Conservation (phyloP, 2,888 invertebrate genomes). For the Drosophila emarginata region DNA sequence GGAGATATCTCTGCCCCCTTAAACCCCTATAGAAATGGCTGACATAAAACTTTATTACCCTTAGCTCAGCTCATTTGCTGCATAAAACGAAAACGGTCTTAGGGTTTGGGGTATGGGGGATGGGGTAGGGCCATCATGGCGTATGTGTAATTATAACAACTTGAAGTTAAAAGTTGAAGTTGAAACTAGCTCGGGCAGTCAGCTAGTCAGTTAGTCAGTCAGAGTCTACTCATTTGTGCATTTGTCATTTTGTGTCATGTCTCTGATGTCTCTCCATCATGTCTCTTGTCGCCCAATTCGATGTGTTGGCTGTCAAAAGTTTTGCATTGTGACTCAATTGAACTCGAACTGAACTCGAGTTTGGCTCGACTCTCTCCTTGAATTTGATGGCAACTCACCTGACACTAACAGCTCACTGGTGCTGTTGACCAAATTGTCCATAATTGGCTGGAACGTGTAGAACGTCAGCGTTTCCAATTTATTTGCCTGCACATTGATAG, state of each 20-base stretch:
- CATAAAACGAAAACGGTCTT: slow-evolving; percentile 19
- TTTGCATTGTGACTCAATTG: slow-evolving; percentile 1
- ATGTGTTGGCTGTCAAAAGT: slow-evolving; percentile 2
- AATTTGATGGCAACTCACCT: slow-evolving; percentile 84
- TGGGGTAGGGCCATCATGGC: slow-evolving; percentile 43
- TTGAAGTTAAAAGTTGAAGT: slow-evolving; percentile 37
- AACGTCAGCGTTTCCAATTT: slow-evolving; percentile 89
- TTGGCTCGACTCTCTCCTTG: neutral
- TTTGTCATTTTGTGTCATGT: slow-evolving; percentile 39
- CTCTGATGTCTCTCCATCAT: neutral
- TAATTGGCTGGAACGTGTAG: slow-evolving; percentile 88
- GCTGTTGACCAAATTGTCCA: slow-evolving; percentile 89
- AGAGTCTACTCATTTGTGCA: slow-evolving; percentile 36
- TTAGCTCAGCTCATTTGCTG: slow-evolving; percentile 49
- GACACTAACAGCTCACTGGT: slow-evolving; percentile 89
- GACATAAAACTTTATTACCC: slow-evolving; percentile 63
- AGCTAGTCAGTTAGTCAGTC: slow-evolving; percentile 23
- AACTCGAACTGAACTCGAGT: neutral
- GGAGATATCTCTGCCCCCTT: neutral
- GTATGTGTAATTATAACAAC: slow-evolving; percentile 74
- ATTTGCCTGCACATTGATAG: slow-evolving; percentile 90
- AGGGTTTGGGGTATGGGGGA: neutral
- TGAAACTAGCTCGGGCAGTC: slow-evolving; percentile 7
- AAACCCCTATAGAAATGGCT: slow-evolving; percentile 13
- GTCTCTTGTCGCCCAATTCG: neutral